Conservation (phyloP, 1,140 invertebrate species). For the Melipona quadrifasciata region DNA sequence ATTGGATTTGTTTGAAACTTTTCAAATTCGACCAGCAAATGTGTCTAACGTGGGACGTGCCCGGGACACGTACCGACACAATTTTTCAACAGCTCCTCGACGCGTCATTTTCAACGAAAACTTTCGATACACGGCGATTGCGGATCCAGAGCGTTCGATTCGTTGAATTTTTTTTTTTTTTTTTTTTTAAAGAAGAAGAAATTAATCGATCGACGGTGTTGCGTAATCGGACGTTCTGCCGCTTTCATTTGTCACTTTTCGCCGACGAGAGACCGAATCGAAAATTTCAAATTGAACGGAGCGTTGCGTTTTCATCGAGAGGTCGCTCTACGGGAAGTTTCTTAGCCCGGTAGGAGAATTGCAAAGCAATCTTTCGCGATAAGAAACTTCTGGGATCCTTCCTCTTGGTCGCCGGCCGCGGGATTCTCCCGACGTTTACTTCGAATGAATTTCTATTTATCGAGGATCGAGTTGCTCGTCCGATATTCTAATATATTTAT, state of each 20-base stretch:
- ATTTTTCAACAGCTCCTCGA: slow-evolving; percentile 16
- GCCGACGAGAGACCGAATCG: no score
- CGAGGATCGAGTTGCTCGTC: background rate
- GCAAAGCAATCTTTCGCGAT: background rate
- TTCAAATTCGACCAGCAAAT: slow-evolving; percentile 60
- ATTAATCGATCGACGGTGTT: no score
- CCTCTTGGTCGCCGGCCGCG: background rate
- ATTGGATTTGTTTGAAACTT: slow-evolving; percentile 72
- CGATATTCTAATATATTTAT: background rate
- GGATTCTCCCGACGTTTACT: background rate
- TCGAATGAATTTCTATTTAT: background rate
- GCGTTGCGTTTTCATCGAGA: background rate
- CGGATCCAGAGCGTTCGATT: no score
- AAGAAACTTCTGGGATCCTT: background rate
- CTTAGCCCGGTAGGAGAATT: background rate
- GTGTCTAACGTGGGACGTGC: slow-evolving; percentile 45
- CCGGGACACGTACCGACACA: slow-evolving; percentile 30
- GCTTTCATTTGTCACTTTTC: no score
- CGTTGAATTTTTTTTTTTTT: no score
- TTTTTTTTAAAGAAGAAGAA: background rate
- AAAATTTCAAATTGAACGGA: background rate
- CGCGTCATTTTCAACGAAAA: slow-evolving; percentile 2
- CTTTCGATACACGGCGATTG: background rate
- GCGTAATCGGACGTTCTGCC: no score
- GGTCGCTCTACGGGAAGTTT: background rate